Conservation (phyloP, 2,797 vertebrate genomes). For the Avahi laniger region DNA sequence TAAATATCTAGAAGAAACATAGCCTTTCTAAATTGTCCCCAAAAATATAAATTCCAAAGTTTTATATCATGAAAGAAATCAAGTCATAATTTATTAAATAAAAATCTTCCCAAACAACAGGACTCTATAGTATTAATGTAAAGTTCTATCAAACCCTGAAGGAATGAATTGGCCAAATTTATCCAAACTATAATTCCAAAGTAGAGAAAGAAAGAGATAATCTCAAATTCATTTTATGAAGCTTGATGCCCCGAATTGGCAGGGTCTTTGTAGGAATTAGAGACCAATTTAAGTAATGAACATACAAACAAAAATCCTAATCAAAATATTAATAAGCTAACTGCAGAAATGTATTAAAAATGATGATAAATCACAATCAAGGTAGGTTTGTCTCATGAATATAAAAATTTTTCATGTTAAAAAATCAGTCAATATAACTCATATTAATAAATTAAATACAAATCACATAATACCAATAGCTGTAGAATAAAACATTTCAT, state of each 20-base stretch:
- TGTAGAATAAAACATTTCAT: background rate
- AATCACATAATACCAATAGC: background rate
- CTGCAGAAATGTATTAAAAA: background rate
- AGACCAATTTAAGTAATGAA: background rate
- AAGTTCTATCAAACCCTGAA: background rate
- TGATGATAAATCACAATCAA: background rate
- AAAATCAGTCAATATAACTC: background rate
- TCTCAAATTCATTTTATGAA: background rate
- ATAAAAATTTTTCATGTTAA: background rate
- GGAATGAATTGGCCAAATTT: background rate
- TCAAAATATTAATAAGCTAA: background rate
- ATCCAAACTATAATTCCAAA: background rate
- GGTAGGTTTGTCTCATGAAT: background rate
- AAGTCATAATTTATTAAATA: background rate
- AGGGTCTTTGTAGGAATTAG: background rate
- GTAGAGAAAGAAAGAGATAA: background rate
- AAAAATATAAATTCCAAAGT: background rate
- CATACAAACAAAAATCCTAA: background rate
- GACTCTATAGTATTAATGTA: background rate
- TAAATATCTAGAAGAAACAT: background rate
- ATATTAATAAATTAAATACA: background rate
- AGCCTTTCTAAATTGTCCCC: background rate
- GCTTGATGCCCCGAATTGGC: background rate
- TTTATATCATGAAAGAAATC: background rate
- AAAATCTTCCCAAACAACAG: background rate